phyloP scores from a whole-genome alignment of 2,113 vertebrate species.

The human region GRCh38 chr5:62142501-62143000 shows the following conservation, averaged over 20 bases:
- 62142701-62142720: fast-evolving
- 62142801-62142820: background rate
- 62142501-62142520: background rate
- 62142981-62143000: background rate
- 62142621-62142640: slow-evolving; percentile 15
- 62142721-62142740: background rate
- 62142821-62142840: background rate
- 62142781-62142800: background rate
- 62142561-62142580: background rate
- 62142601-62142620: background rate
- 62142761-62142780: background rate
- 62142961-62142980: background rate
- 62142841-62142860: background rate
- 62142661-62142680: background rate
- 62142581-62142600: background rate
- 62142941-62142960: background rate
- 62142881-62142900: background rate
- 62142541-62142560: background rate
- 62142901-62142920: background rate
- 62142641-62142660: background rate
- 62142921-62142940: background rate
- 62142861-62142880: background rate
- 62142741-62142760: background rate
- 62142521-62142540: background rate
- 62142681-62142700: background rate